Conservation (phyloP, 2,113 vertebrate genomes). For the Channa argus region DNA sequence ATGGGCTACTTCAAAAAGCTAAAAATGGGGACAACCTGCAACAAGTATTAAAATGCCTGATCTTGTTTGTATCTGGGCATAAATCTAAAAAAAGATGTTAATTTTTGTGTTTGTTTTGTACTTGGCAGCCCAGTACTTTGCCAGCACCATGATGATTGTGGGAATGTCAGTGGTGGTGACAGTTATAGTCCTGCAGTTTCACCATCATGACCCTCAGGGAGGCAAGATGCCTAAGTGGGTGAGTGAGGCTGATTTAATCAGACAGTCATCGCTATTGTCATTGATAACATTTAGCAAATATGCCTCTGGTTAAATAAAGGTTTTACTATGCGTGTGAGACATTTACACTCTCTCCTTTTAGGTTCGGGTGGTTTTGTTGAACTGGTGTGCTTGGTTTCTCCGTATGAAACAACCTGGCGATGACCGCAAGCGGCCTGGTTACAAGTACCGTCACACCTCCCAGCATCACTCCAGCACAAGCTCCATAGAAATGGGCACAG, state of each 20-base stretch:
- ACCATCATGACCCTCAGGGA: conserved; percentile 92
- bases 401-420: conserved; percentile 95
- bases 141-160: conserved; percentile 94
- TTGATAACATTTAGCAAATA: background rate
- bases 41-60: conserved; percentile 2
- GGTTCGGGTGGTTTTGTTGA: conserved; percentile 92
- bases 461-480: conserved; percentile 88
- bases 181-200: conserved; percentile 92
- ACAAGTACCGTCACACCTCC: conserved; percentile 80
- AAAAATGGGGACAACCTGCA: background rate
- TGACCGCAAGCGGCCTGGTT: conserved; percentile 86
- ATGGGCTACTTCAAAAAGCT: background rate
- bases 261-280: background rate
- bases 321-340: background rate
- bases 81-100: background rate
- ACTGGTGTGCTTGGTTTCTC: conserved; percentile 98
- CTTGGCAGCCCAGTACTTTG: conserved; percentile 91
- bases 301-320: background rate
- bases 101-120: conserved; percentile 7
- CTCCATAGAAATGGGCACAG: conserved; percentile 76
- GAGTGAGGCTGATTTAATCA: conserved; percentile 62
- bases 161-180: conserved; percentile 93
- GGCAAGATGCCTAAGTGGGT: conserved; percentile 95
- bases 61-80: background rate
- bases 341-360: conserved; percentile 52